These are phyloP conservation scores for Oreochromis niloticus DNA, from an alignment of 2,113 vertebrate species.

Conservation along the genomic window DNA sequence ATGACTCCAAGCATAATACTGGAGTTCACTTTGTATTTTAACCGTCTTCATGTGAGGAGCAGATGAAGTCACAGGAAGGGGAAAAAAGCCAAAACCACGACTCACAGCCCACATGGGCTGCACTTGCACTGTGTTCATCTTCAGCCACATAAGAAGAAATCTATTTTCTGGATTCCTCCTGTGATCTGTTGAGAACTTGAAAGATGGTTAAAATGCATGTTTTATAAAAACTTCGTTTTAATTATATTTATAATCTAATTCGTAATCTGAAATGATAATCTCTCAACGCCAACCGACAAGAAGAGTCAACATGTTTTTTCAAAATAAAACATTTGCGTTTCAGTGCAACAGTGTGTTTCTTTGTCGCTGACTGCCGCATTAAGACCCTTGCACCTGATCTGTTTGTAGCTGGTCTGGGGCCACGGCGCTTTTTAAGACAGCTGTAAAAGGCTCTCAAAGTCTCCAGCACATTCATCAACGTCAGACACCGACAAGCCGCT, in stretches of 20 bases:
- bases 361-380: conserved; percentile 22
- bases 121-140: conserved; percentile 1
- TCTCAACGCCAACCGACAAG: background rate
- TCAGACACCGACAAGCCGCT: conserved; percentile 71
- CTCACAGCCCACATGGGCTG: conserved; percentile 2
- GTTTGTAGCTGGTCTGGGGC: conserved; percentile 50
- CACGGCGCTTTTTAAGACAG: conserved; percentile 69
- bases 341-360: conserved; percentile 15
- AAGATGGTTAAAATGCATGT: background rate
- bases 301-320: background rate
- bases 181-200: background rate
- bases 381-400: conserved; percentile 42
- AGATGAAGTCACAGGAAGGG: background rate
- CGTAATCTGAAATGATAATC: background rate
- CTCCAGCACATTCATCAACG: conserved; percentile 76
- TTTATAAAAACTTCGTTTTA: background rate
- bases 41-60: background rate
- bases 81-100: background rate
- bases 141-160: background rate
- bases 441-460: conserved; percentile 75
- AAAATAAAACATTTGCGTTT: background rate
- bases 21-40: background rate
- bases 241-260: background rate
- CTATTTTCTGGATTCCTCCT: background rate
- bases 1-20: background rate